Evolutionary conservation across 2,797 vertebrate species (phyloP), one percentile per base, ranked within the genome.

Genomic region (Rhyacichthys aspro): DNA sequence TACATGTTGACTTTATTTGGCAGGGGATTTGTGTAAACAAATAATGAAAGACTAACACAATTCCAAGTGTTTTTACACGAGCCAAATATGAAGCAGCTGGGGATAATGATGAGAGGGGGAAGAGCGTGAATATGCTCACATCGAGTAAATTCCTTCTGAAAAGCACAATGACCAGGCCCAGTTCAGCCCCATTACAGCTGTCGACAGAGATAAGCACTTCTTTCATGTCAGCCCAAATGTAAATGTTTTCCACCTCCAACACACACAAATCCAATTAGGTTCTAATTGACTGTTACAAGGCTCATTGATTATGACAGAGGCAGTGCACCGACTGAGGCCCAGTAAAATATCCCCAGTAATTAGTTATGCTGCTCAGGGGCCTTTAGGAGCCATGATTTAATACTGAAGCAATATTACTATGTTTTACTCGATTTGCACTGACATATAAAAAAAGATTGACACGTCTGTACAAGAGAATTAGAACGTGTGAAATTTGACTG

Each of bases 271-370:
- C 89, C 88, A 90, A 91, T 92, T 91, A 92, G 39, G 56, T 43
- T 63, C 70, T 92, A 91, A 93, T 88, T 88, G 88, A 86, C 87
- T 81, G 86, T 86, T 87, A 87, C 87, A 89, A 77, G 86, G 78
- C 86, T 90, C 89, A 92, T 86, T 92, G 89, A 92, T 88, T 91
- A 86, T 89, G 86, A 89, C 82, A 75, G 79, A 82, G 47, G 60
- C 79, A 43, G 68, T 45, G 72, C 70, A 83, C 74, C 72, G 78
- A 78, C 67, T 49, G 59, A 79, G 74, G 43, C 1, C 50, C 45
- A 60, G 74, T 71, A 65, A 84, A 81, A 85, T 79, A 83, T 80
- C 66, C 79, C 52, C 57, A 59, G 72, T 78, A 88, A 91, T 90
- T 86, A 90, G 70, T 78, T 58, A 2, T 36, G 47, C 32, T 0